Evolutionary conservation across 2,113 vertebrate genomes (phyloP).

Genomic region (Varanus salvator): DNA sequence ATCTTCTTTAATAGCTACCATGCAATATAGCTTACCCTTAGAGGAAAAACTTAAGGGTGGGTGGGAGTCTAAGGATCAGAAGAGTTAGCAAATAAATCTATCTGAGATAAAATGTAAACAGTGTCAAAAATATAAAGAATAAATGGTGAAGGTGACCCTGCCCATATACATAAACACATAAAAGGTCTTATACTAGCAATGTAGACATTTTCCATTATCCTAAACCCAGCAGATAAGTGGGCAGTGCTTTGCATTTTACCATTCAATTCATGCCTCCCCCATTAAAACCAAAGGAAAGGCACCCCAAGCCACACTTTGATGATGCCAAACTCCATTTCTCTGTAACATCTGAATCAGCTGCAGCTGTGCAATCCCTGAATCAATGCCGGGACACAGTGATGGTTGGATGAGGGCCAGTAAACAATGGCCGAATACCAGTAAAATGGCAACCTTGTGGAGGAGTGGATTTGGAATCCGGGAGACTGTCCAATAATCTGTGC

Average conservation of each 20-base stretch:
- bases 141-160: not conserved
- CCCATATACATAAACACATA: not conserved
- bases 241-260: not conserved
- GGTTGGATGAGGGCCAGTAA: too few relatives aligned
- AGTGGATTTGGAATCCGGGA: too few relatives aligned
- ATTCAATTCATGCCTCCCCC: not conserved
- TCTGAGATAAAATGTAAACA: not conserved
- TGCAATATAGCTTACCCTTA: not conserved
- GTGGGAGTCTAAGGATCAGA: not conserved
- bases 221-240: not conserved
- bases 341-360: too few relatives aligned
- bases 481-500: too few relatives aligned
- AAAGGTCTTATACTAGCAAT: too few relatives aligned
- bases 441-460: too few relatives aligned
- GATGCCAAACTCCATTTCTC: too few relatives aligned
- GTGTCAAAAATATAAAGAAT: constrained; percentile 3
- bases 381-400: too few relatives aligned
- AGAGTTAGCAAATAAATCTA: not conserved
- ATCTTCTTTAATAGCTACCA: not conserved
- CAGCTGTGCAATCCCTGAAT: too few relatives aligned
- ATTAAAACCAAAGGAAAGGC: too few relatives aligned
- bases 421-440: too few relatives aligned
- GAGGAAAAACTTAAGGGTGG: not conserved
- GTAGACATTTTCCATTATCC: not conserved
- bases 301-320: too few relatives aligned